A percentile compares a stretch with the other conserved stretches of the same genome.
Conservation (phyloP, 1,140 invertebrate genomes). For the Teleopsis dalmanni region DNA sequence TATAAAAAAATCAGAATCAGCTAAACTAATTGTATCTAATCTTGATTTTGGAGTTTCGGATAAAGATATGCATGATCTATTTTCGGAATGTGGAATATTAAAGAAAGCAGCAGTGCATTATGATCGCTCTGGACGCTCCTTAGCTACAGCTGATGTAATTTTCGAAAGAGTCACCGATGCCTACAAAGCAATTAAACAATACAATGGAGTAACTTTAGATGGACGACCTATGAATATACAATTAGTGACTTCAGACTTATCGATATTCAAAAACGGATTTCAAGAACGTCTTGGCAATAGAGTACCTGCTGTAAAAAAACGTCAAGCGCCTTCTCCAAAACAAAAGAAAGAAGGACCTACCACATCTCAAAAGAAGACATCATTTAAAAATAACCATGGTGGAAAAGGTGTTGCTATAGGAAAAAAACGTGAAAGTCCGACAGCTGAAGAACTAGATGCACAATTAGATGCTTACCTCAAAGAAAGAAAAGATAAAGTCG, state of each 20-base stretch:
- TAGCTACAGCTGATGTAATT: conserved; percentile 93
- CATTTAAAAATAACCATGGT: no score
- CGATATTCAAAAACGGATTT: no score
- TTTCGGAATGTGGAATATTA: conserved; percentile 91
- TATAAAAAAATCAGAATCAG: conserved; percentile 49
- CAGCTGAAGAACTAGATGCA: no score
- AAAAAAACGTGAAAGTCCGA: no score
- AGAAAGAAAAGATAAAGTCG: no score
- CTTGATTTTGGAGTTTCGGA: conserved; percentile 95
- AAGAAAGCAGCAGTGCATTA: conserved; percentile 95
- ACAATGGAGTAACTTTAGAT: conserved; percentile 94
- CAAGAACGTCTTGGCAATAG: no score
- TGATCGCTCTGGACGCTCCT: conserved; percentile 88
- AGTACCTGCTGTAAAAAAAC: no score
- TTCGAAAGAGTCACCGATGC: conserved; percentile 88
- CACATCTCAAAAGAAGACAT: no score
- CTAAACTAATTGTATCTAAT: conserved; percentile 90
- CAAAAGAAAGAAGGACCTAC: no score
- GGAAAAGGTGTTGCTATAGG: no score
- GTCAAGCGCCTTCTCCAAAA: no score
- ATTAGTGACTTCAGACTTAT: conserved; percentile 70
- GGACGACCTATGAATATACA: conserved; percentile 93
- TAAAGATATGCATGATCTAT: conserved; percentile 92
- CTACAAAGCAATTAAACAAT: conserved; percentile 93
- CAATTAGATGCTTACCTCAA: no score